Percentiles rank a stretch among this genome's conserved stretches.
These are phyloP conservation scores for Enteromius mattozi DNA, from an alignment of 2,797 vertebrate genomes.

Conservation along the genomic window DNA sequence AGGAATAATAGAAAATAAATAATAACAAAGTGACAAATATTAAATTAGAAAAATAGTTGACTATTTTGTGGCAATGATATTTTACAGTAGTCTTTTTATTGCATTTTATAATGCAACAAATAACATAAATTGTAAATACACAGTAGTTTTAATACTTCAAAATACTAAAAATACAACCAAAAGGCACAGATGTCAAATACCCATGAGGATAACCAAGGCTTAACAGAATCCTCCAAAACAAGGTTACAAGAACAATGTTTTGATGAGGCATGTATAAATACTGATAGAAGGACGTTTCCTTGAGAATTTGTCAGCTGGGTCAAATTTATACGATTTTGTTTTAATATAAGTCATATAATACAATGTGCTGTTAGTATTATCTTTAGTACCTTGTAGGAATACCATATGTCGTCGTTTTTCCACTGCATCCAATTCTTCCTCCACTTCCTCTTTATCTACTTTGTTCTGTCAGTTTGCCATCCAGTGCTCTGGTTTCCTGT, in stretches of 20 bases:
- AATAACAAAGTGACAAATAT: neutral
- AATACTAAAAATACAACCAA: neutral
- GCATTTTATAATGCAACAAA: neutral
- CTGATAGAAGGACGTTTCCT: neutral
- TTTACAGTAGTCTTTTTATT: neutral
- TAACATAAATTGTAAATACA: neutral
- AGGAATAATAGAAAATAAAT: too few relatives aligned
- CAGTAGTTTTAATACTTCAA: neutral
- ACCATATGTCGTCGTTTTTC: neutral
- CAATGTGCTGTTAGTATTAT: neutral
- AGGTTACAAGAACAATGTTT: slow-evolving; percentile 15
- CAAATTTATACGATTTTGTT: neutral
- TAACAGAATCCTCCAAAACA: neutral
- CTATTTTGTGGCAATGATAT: neutral
- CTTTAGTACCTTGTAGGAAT: neutral
- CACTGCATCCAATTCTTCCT: slow-evolving; percentile 14
- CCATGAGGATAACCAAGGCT: neutral
- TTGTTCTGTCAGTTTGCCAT: slow-evolving; percentile 22
- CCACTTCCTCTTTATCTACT: neutral
- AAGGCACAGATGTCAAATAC: neutral
- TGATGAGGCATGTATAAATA: neutral
- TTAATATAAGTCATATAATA: neutral
- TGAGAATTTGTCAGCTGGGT: neutral
- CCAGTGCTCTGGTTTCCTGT: slow-evolving; percentile 25
- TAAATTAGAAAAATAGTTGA: neutral